Evolutionary conservation across 1,140 invertebrate species (phyloP).

Genomic region (Nylanderia fulva): DNA sequence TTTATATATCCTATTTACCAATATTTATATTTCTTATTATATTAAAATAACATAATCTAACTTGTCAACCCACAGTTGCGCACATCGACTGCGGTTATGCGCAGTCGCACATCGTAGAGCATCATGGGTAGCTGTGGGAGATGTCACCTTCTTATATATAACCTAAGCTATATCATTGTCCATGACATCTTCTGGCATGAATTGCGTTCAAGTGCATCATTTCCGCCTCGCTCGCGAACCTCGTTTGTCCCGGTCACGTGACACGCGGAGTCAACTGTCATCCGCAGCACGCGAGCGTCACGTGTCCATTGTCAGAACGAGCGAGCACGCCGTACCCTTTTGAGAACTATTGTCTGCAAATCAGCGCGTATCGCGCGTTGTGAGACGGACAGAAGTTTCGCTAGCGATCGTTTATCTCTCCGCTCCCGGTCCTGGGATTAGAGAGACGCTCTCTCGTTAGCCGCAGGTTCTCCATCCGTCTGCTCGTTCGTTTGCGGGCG

Average conservation of each 20-base stretch:
- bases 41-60: too few species aligned
- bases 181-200: conserved; percentile 50
- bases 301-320: conserved; percentile 70
- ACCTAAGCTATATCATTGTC: conserved; percentile 45
- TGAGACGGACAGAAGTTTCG: conserved; percentile 51
- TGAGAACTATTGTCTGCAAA: conserved; percentile 76
- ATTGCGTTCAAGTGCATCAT: conserved; percentile 53
- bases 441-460: conserved; percentile 66
- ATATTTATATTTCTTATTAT: too few species aligned
- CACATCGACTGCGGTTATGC: too few species aligned
- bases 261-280: conserved; percentile 74
- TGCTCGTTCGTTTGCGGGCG: conserved; percentile 41
- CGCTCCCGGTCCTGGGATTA: conserved; percentile 24
- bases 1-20: too few species aligned
- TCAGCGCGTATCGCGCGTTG: conserved; percentile 69
- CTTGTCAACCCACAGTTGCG: too few species aligned
- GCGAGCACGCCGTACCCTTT: conserved; percentile 64
- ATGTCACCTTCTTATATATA: too few species aligned
- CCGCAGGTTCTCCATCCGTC: conserved; percentile 29
- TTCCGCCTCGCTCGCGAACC: conserved; percentile 55
- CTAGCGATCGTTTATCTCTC: conserved; percentile 63
- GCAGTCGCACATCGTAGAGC: too few species aligned
- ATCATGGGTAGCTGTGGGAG: too few species aligned
- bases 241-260: conserved; percentile 76
- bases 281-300: conserved; percentile 72